phyloP scores from a whole-genome alignment of 2,888 invertebrate species.

The Schizaphis graminum region DNA sequence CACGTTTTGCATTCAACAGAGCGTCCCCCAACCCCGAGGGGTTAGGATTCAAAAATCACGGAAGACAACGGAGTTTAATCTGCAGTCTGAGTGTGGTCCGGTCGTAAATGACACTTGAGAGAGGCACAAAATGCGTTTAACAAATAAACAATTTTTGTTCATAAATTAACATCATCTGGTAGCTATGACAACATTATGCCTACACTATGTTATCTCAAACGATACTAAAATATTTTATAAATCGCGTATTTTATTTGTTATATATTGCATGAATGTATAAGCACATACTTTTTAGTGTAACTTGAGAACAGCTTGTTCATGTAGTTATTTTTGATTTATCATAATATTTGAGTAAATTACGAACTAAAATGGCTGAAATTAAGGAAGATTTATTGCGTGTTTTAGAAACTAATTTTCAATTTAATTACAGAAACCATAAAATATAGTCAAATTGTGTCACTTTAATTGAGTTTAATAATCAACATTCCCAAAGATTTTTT shows the following conservation, averaged over 20 bases:
- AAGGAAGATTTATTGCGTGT: neutral
- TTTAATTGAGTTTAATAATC: neutral
- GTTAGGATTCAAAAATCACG: slow-evolving; percentile 50
- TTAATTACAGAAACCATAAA: neutral
- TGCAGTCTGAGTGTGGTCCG: slow-evolving; percentile 11
- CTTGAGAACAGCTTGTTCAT: too few species aligned
- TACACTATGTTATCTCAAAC: neutral
- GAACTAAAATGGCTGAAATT: neutral
- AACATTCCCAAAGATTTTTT: neutral
- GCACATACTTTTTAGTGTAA: too few species aligned
- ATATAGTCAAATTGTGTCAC: neutral
- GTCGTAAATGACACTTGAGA: slow-evolving; percentile 48
- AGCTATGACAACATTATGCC: neutral
- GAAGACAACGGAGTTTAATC: slow-evolving; percentile 47
- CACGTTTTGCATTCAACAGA: slow-evolving; percentile 64
- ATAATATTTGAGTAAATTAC: neutral
- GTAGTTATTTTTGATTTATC: neutral
- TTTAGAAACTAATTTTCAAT: neutral
- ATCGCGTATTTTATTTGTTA: neutral
- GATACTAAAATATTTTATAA: neutral
- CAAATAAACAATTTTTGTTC: neutral
- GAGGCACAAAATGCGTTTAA: neutral
- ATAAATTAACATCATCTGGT: neutral
- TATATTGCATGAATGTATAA: too few species aligned
- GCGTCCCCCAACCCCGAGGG: neutral